phyloP scores from a whole-genome alignment of 2,797 vertebrate genomes.

The Pseudochromis fuscus region DNA sequence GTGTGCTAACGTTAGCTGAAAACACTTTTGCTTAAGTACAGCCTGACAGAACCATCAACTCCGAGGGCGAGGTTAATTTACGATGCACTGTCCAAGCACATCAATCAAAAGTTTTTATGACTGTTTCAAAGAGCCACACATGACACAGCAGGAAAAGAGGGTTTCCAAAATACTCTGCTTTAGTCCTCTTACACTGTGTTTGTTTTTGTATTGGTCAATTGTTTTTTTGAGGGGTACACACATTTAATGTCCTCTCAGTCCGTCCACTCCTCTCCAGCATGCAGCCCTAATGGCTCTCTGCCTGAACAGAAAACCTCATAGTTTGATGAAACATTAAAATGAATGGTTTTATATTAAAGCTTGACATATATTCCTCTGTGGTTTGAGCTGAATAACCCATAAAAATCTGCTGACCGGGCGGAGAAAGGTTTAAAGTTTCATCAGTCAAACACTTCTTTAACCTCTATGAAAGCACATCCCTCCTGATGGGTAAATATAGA shows the following conservation, averaged over 20 bases:
- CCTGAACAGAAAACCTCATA: constrained; percentile 38
- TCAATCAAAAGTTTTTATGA: constrained; percentile 8
- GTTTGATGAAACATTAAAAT: constrained; percentile 65
- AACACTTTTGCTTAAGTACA: too few species aligned
- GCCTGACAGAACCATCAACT: background rate
- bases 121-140: too few species aligned
- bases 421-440: constrained; percentile 57
- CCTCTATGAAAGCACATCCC: constrained; percentile 53
- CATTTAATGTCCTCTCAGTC: background rate
- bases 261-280: constrained; percentile 9
- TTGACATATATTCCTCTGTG: constrained; percentile 66
- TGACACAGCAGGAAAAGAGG: constrained; percentile 13
- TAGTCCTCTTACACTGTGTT: too few species aligned
- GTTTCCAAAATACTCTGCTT: background rate
- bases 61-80: background rate
- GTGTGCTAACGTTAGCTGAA: too few species aligned
- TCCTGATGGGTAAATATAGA: constrained; percentile 72
- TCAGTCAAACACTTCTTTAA: constrained; percentile 60
- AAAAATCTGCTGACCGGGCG: constrained; percentile 66
- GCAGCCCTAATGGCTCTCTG: constrained; percentile 25
- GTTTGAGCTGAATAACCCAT: constrained; percentile 60
- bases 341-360: constrained; percentile 50
- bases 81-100: background rate
- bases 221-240: background rate
- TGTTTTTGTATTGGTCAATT: background rate